A percentile compares a stretch with the other conserved stretches of the same genome.
These are phyloP conservation scores for Eledone cirrhosa DNA, from an alignment of 2,888 invertebrate species.

Conservation along the genomic window DNA sequence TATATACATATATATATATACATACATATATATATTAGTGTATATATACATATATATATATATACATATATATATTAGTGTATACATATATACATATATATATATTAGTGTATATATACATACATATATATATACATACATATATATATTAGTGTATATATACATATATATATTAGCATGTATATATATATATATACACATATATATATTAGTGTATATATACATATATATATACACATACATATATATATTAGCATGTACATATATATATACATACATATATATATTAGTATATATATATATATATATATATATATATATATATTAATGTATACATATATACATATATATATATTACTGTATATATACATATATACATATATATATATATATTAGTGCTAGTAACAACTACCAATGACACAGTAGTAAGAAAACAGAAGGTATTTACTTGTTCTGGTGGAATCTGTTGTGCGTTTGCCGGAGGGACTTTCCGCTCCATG, in stretches of 20 bases:
- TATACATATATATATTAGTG: too few relatives aligned
- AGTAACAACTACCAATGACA: not conserved
- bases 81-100: too few relatives aligned
- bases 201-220: not conserved
- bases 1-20: too few relatives aligned
- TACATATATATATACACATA: not conserved
- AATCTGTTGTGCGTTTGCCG: conserved; percentile 19
- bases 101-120: too few relatives aligned
- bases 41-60: too few relatives aligned
- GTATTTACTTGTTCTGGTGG: conserved; percentile 22
- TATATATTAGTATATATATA: not conserved
- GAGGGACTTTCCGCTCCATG: conserved; percentile 22
- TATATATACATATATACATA: not conserved
- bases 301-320: not conserved
- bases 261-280: not conserved
- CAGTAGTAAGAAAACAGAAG: not conserved
- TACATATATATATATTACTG: conserved; percentile 3
- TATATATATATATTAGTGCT: not conserved
- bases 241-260: not conserved
- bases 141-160: not conserved
- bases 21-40: too few relatives aligned
- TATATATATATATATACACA: conserved; percentile 11
- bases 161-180: not conserved
- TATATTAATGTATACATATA: not conserved
- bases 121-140: not conserved